Base-by-base conservation (phyloP, 1,140 invertebrate genomes). In the Gryllus bimaculatus region DNA sequence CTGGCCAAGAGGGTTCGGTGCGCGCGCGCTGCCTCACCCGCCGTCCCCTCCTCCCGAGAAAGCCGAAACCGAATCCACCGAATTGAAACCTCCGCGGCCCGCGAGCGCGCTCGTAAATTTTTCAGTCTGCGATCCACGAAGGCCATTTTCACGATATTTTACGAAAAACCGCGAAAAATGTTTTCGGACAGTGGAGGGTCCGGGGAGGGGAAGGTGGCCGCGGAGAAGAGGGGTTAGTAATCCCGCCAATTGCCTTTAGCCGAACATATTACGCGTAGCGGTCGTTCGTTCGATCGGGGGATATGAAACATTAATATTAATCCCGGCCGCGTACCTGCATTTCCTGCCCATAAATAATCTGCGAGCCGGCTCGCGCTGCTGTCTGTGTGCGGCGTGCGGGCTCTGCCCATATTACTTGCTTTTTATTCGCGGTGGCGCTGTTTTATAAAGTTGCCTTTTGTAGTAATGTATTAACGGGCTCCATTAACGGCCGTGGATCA, bases 261-360 rank as follows among this genome's bases (percentile, higher is more conserved):
- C 54, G 54, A 66, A 66, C 54, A 66, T 66, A 66, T 66, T 66
- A 66, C 54, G 54, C 54, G 54, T 66, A 66, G 54, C 54, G 54
- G 54, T 66, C 54, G 54, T 66, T 66, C 54, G 54, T 66, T 66
- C 54, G 54, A 66, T 66, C 54, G 54, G 54, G 26, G 54, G 54
- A 66, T 66, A 66, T 66, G 54, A 66, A 66, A 66, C 54, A 66
- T 66, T 66, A 66, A 66, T 66, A 66, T 66, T 66, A 66, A 66
- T 66, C 54, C 54, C 54, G 10, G 54, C 54, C 54, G 54, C 54
- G 54, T 66, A 66, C 54, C 54, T 66, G 54, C 54, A 66, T 66
- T 66, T 66, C 54, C 54, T 66, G 54, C 54, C 54, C 54, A 66
- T 66, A 66, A 66, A 66, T 66, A 66, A 66, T 66, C 54, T 18